Base-by-base conservation (phyloP, 2,113 vertebrate species). In the Gallinago media region DNA sequence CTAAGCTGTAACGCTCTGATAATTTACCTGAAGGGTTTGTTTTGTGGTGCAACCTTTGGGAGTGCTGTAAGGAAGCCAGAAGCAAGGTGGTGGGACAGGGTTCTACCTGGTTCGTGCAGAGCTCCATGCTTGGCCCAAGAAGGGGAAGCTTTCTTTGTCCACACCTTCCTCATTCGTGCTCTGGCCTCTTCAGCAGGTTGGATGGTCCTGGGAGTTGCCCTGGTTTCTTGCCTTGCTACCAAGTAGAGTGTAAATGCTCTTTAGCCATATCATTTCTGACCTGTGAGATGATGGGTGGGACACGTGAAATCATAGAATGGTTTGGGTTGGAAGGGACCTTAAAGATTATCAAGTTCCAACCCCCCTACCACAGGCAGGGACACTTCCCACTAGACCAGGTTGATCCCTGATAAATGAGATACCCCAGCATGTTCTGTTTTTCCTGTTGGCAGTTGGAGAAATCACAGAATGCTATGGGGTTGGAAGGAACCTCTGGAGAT, bases 71-170 rank as follows among this genome's bases (percentile, higher is more conserved):
- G n/a, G 46, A 75, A 38, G 29, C 29, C 40, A 52, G 42, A 38
- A 72, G 11, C 5, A 6, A 47, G 23, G 54, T 68, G 66, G 6
- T 72, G 19, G 61, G 61, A 47, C 61, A 46, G 61, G 52, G 20
- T 87, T 78, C 52, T 72, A 1, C 16, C 5, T 8, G 12, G 11
- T 22, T 6, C 25, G 2, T 25, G 26, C 15, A 6, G 74, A 62
- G 27, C 31, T 62, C 8, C 0, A 0, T 29, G 17, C 7, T 13
- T 3, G 4, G 19, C 49, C 21, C 15, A 36, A 2, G 42, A 78
- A 25, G 66, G 61, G 46, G 9, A 61, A 65, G 6, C 25, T 34
- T 71, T 32, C 63, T 65, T 79, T 46, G 16, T 56, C 68, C 66
- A 4, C 12, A 31, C 61, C 27, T 44, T 91, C 65, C 47, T 62